Conservation (phyloP, 2,797 vertebrate genomes). For the Microctenopoma lineatum region DNA sequence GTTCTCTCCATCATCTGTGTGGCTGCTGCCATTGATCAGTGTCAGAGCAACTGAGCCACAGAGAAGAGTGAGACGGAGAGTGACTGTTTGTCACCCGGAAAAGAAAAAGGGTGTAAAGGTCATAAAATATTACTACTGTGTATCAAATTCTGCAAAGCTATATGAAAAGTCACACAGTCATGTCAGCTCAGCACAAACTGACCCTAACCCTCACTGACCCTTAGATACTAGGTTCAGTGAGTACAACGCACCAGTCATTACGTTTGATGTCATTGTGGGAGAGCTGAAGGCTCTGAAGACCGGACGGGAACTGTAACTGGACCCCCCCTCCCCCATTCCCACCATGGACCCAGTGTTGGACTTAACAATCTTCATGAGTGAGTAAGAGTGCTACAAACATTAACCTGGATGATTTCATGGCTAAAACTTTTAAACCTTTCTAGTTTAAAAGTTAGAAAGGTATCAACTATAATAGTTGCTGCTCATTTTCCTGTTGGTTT, state of each 20-base stretch:
- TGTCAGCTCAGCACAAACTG: slow-evolving; percentile 16
- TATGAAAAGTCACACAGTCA: background rate
- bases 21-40: slow-evolving; percentile 56
- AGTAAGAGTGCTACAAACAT: no score
- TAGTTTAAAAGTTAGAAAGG: no score
- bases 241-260: slow-evolving; percentile 7
- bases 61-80: background rate
- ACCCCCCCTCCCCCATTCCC: no score
- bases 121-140: slow-evolving; percentile 6
- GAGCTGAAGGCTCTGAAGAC: no score
- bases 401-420: no score
- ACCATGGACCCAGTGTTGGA: no score
- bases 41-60: slow-evolving; percentile 40
- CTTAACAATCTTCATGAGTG: no score
- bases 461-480: no score
- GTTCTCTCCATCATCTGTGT: slow-evolving; percentile 52
- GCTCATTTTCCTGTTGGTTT: no score
- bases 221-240: slow-evolving; percentile 10
- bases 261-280: background rate
- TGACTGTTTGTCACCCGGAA: background rate
- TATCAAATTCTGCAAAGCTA: slow-evolving; percentile 6
- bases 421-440: no score
- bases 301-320: no score
- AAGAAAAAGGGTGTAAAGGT: background rate
- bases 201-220: no score